Evolutionary conservation across 1,140 invertebrate genomes (phyloP).

Genomic region (Megalopta genalis): DNA sequence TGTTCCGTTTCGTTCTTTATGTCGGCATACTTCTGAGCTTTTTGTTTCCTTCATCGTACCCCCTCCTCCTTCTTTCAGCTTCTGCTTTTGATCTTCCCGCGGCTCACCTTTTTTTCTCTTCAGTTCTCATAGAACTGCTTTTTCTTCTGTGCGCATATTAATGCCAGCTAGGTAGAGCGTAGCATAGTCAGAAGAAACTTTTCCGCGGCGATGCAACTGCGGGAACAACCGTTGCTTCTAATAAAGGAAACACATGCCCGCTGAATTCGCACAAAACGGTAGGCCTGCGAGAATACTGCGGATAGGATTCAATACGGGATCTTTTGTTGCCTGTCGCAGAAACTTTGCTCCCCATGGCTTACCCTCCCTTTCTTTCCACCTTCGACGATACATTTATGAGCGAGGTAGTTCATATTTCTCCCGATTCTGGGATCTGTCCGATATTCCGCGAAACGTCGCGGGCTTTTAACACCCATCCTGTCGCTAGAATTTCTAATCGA

Average conservation of each 20-base stretch:
- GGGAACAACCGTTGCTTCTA: neutral
- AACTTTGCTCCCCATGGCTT: neutral
- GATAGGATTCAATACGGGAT: neutral
- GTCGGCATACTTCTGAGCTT: neutral
- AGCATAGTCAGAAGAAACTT: neutral
- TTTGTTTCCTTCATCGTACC: neutral
- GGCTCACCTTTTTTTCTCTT: neutral
- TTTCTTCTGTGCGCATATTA: neutral
- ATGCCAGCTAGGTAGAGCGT: neutral
- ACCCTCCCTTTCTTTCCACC: neutral
- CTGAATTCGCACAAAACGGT: neutral
- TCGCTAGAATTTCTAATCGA: no score
- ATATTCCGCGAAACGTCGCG: no score
- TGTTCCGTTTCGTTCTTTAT: neutral
- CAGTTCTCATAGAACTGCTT: neutral
- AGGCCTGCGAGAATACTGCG: neutral
- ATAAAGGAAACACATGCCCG: neutral
- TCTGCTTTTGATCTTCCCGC: conserved; percentile 1
- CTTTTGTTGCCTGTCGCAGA: neutral
- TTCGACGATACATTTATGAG: neutral
- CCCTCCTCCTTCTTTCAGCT: neutral
- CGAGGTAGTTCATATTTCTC: neutral
- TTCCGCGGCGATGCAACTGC: neutral
- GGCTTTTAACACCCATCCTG: no score
- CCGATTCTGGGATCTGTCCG: no score